Conservation (phyloP, 1,140 invertebrate genomes). For the Megalopta genalis region DNA sequence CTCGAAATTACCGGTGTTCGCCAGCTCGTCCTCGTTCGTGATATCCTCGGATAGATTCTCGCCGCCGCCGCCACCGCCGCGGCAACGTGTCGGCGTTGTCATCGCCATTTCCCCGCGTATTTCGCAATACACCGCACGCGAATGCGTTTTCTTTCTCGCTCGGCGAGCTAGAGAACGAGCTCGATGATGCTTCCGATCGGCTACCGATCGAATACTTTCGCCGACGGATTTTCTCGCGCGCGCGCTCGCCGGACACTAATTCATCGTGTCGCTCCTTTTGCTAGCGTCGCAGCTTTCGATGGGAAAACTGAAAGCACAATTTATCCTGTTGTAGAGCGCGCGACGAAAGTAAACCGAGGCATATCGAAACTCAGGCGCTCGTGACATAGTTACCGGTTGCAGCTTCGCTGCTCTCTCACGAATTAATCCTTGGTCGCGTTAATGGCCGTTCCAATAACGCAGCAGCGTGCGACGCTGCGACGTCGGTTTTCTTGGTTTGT, state of each 20-base stretch:
- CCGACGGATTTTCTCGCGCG: background rate
- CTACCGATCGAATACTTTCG: background rate
- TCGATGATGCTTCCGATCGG: slow-evolving; percentile 16
- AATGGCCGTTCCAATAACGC: slow-evolving; percentile 35
- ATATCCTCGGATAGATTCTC: slow-evolving; percentile 54
- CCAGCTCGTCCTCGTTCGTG: slow-evolving; percentile 58
- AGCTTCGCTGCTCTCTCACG: slow-evolving; percentile 33
- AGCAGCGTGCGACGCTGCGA: slow-evolving; percentile 13
- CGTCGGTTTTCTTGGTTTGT: too few species aligned
- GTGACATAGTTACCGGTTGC: slow-evolving; percentile 22
- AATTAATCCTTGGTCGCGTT: slow-evolving; percentile 20
- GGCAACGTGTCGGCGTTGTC: slow-evolving; percentile 52
- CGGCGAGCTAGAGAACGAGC: background rate
- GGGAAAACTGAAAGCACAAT: slow-evolving; percentile 31
- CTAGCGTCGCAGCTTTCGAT: background rate
- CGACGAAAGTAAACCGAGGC: slow-evolving; percentile 31
- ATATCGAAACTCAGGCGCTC: slow-evolving; percentile 33
- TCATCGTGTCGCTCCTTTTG: background rate
- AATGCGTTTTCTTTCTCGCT: background rate
- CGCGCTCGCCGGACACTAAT: background rate
- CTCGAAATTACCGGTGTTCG: slow-evolving; percentile 65
- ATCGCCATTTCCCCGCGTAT: slow-evolving; percentile 63
- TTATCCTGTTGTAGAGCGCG: background rate
- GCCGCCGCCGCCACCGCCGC: slow-evolving; percentile 40
- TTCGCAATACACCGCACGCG: background rate